These are phyloP conservation scores for Callitettix versicolor DNA, from an alignment of 1,140 invertebrate genomes.

Conservation along the genomic window DNA sequence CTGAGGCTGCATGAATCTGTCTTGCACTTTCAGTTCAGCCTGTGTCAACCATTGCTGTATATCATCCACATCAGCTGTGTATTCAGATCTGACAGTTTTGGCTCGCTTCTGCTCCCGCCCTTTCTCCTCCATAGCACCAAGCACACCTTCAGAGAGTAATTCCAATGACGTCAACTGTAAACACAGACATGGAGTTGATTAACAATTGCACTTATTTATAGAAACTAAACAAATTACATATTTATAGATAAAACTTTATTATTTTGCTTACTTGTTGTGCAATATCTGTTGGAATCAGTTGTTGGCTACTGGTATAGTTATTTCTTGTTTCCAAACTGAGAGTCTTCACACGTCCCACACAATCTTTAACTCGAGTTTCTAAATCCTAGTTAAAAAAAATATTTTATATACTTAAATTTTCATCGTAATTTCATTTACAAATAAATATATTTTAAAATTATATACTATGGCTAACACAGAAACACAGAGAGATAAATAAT, in stretches of 20 bases:
- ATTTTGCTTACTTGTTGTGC: conserved; percentile 42
- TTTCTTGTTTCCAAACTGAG: conserved; percentile 53
- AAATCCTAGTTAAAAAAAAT: conserved; percentile 34
- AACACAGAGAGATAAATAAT: too few relatives aligned
- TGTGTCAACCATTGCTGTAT: conserved; percentile 71
- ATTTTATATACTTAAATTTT: not conserved
- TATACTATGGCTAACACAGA: too few relatives aligned
- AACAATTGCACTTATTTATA: too few relatives aligned
- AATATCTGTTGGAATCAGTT: conserved; percentile 61
- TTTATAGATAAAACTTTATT: too few relatives aligned
- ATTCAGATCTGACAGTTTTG: conserved; percentile 66
- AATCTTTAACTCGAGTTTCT: conserved; percentile 38
- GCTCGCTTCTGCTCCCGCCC: conserved; percentile 76
- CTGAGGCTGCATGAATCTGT: conserved; percentile 63
- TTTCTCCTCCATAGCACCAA: conserved; percentile 73
- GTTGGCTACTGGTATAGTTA: conserved; percentile 53
- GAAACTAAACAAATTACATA: too few relatives aligned
- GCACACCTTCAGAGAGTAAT: conserved; percentile 64
- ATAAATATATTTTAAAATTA: too few relatives aligned
- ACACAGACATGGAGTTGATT: not conserved
- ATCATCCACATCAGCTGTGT: conserved; percentile 63
- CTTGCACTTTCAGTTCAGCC: conserved; percentile 71
- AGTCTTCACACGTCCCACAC: conserved; percentile 45
- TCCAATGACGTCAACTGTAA: conserved; percentile 54
- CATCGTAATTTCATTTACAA: too few relatives aligned